These are phyloP conservation scores for Pelusios castaneus DNA, from an alignment of 2,113 vertebrate genomes.

Conservation along the genomic window DNA sequence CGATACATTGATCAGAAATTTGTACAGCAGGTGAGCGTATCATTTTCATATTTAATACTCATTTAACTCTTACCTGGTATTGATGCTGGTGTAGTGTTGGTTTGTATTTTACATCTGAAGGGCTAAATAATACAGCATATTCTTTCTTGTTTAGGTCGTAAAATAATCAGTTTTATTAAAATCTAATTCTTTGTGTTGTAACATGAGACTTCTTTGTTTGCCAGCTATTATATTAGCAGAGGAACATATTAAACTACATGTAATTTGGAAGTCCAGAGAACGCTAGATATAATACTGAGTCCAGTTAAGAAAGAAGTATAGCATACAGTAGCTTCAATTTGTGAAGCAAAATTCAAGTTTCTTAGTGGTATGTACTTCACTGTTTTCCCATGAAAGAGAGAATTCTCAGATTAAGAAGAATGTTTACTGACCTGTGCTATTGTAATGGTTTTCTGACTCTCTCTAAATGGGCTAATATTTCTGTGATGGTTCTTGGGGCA, in stretches of 20 bases:
- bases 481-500: not conserved
- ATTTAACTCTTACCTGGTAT: not conserved
- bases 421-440: not conserved
- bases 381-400: not conserved
- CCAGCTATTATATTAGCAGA: not conserved
- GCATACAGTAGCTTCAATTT: not conserved
- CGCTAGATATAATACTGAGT: not conserved
- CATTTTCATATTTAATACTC: not conserved
- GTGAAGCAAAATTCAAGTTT: not conserved
- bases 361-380: not conserved
- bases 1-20: conserved; percentile 97
- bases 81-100: not conserved
- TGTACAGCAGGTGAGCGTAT: conserved; percentile 91
- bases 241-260: accelerated
- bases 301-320: not conserved
- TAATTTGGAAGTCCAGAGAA: not conserved
- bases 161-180: not conserved
- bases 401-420: not conserved
- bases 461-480: not conserved
- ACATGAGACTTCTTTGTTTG: not conserved
- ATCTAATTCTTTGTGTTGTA: not conserved
- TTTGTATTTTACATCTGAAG: not conserved
- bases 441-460: not conserved
- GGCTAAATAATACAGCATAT: not conserved
- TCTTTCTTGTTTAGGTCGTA: not conserved